These are phyloP conservation scores for Araneus ventricosus DNA, from an alignment of 1,140 invertebrate genomes.

Conservation along the genomic window DNA sequence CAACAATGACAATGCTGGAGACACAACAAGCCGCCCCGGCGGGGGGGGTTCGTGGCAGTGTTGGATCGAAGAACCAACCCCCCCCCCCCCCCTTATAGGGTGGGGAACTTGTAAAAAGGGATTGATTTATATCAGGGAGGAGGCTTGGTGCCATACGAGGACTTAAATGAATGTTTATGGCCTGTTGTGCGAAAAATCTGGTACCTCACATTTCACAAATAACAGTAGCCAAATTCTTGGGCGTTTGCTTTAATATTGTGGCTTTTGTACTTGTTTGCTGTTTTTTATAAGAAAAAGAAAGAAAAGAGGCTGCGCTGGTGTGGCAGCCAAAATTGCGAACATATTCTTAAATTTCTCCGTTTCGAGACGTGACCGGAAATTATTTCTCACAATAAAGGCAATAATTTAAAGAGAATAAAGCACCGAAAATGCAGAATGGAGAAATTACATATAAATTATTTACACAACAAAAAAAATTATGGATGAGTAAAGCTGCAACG, in stretches of 20 bases:
- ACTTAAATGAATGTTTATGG: slow-evolving; percentile 51
- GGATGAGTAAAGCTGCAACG: too few species aligned
- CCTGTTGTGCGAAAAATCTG: slow-evolving; percentile 37
- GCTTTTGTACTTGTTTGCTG: too few species aligned
- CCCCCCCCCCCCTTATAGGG: not conserved
- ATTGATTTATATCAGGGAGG: slow-evolving; percentile 61
- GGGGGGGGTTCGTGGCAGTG: not conserved
- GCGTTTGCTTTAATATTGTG: not conserved
- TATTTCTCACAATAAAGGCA: too few species aligned
- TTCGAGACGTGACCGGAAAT: too few species aligned
- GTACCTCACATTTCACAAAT: slow-evolving; percentile 31
- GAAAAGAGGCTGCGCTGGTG: too few species aligned
- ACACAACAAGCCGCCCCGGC: not conserved
- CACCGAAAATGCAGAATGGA: too few species aligned
- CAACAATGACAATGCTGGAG: not conserved
- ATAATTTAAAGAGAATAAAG: too few species aligned
- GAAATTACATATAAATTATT: too few species aligned
- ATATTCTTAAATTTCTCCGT: too few species aligned
- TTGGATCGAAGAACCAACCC: too few species aligned
- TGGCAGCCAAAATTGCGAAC: too few species aligned
- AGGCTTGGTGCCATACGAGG: not conserved
- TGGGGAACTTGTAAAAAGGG: slow-evolving; percentile 45
- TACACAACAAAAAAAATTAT: too few species aligned
- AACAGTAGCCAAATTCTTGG: slow-evolving; percentile 19
- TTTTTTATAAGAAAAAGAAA: not conserved